These are phyloP conservation scores for Bombus pascuorum DNA, from an alignment of 1,140 invertebrate species.

Conservation along the genomic window DNA sequence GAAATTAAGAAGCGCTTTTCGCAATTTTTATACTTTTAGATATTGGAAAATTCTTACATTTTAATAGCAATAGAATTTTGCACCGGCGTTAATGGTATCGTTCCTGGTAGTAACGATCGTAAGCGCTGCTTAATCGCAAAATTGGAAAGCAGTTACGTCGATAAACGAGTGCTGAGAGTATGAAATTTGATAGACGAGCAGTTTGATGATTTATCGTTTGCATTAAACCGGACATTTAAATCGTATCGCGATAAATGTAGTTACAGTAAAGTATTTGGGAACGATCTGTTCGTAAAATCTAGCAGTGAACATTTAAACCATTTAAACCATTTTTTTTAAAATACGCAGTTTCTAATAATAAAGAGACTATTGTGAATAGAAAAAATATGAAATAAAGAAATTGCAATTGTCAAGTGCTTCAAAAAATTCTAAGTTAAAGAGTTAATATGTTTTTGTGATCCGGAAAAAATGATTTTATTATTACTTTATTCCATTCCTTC, in stretches of 20 bases:
- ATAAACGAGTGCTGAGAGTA: neutral
- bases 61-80: neutral
- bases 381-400: neutral
- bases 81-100: neutral
- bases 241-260: neutral
- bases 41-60: neutral
- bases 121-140: neutral
- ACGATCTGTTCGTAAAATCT: neutral
- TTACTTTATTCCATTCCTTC: too few species aligned
- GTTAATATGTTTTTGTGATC: too few species aligned
- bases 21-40: neutral
- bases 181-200: constrained; percentile 6
- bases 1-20: neutral
- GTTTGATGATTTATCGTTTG: neutral
- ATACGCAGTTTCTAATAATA: neutral
- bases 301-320: neutral
- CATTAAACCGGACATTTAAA: constrained; percentile 9
- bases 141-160: constrained; percentile 11
- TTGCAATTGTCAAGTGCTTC: neutral
- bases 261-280: neutral
- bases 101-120: too few species aligned
- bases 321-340: neutral
- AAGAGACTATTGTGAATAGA: neutral
- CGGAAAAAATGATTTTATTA: too few species aligned
- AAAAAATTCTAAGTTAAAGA: too few species aligned